Evolutionary conservation across 1,140 invertebrate genomes (phyloP), one percentile per base, ranked within the genome.

Genomic region (Heliconius hewitsoni): DNA sequence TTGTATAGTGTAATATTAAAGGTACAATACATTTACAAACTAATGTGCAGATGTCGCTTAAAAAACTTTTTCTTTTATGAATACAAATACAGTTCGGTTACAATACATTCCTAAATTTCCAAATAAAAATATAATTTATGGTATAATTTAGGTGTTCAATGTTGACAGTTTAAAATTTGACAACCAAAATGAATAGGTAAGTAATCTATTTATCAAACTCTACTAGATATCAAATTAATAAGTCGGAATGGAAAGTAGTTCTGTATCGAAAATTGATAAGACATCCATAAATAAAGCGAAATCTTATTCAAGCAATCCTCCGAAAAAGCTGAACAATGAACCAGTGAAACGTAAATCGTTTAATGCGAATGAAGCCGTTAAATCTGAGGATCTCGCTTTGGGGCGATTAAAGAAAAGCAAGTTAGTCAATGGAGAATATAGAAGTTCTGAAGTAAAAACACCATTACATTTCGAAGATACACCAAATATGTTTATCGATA

Each of bases 391-490:
- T 19, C 78, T 89, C 27, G 86, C 88, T 9, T 78, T 91, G n/a
- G 84, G 86, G 30, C 86, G 88, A 55, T 73, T 92, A 39, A 91
- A 91, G 76, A 94, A 90, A 80, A 88, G 85, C 50, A 91, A 90
- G 77, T 39, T 89, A 16, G 86, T 84, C 1, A 85, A 84, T 74
- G 86, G 85, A 2, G 87, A 90, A 71, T 85, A 42, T 27, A 76
- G 37, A 23, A 73, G 77, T 71, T 71, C 70, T 37, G 70, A 71
- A 27, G 16, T 71, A 16, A 34, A 13, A 83, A 77, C 30, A 83
- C 42, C 23, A 81, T 76, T 66, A 81, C 82, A 34, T 37, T 27
- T 50, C 71, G 1, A 78, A 19, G 52, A 39, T 11, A 70, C 79
- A n/a, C 30, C 81, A n/a, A 82, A 87, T 19, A 85, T 89, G 78